These are phyloP conservation scores for Amblyjoppa fuscipennis DNA, from an alignment of 2,888 invertebrate species.

Conservation along the genomic window DNA sequence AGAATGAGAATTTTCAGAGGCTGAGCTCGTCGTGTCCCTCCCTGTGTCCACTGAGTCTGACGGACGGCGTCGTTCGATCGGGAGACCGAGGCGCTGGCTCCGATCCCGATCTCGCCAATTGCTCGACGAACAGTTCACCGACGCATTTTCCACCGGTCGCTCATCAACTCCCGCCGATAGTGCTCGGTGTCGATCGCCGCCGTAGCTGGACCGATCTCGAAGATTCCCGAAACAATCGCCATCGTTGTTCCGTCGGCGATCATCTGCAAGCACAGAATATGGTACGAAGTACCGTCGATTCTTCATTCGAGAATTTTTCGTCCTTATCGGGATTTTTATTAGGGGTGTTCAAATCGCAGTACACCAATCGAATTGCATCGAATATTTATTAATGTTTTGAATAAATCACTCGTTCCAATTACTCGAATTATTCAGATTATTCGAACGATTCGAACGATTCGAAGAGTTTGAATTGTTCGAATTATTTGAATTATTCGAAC, in stretches of 20 bases:
- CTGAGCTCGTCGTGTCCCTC: conserved; percentile 92
- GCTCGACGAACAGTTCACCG: conserved; percentile 86
- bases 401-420: no score
- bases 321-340: neutral
- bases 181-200: conserved; percentile 88
- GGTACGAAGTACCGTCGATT: conserved; percentile 70
- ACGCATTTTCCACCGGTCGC: conserved; percentile 82
- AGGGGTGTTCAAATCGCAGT: no score
- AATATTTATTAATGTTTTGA: no score
- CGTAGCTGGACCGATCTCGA: conserved; percentile 96
- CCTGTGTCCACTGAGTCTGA: conserved; percentile 83
- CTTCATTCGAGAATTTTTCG: neutral
- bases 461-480: no score
- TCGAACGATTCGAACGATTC: no score
- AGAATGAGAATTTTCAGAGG: conserved; percentile 85
- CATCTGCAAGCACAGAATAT: conserved; percentile 83
- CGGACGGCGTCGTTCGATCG: conserved; percentile 76
- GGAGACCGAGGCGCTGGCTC: conserved; percentile 84
- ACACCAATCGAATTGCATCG: no score
- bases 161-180: conserved; percentile 86
- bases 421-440: no score
- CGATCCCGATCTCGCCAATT: conserved; percentile 86
- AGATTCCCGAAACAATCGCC: conserved; percentile 85
- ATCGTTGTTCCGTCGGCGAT: conserved; percentile 81
- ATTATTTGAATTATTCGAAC: no score